A percentile compares a stretch with the other conserved stretches of the same genome.
Evolutionary conservation across 2,113 vertebrate species (phyloP).

Genomic region (Muntiacus reevesi): DNA sequence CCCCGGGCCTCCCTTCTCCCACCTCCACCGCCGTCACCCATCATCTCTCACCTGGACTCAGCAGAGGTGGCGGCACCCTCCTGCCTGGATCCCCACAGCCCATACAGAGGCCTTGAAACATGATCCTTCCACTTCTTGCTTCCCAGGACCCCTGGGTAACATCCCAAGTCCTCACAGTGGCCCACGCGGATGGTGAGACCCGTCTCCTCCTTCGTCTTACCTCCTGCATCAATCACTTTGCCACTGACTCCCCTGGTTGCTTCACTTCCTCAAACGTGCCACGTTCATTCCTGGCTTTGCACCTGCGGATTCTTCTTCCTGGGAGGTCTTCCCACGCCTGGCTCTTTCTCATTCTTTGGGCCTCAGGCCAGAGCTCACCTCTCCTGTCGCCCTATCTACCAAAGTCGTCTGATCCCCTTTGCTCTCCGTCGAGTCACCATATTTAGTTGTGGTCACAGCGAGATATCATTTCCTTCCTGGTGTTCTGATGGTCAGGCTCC

Average conservation of each 20-base stretch:
- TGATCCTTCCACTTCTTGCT: background rate
- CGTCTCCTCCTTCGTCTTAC: background rate
- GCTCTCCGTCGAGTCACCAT: too few species aligned
- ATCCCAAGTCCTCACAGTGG: background rate
- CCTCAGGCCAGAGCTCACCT: background rate
- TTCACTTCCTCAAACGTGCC: background rate
- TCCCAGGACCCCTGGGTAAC: background rate
- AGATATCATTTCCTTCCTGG: background rate
- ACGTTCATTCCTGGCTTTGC: background rate
- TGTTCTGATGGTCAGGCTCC: too few species aligned
- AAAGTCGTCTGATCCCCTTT: too few species aligned
- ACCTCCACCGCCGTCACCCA: background rate
- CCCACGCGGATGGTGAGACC: background rate
- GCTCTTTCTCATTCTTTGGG: background rate
- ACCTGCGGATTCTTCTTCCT: background rate
- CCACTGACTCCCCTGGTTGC: too few species aligned
- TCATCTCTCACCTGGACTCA: background rate
- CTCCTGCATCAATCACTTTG: background rate
- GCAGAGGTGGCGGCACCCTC: background rate
- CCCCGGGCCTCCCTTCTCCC: background rate
- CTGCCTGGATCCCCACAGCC: background rate
- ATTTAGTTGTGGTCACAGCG: background rate
- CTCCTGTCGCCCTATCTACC: background rate
- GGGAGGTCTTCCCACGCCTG: background rate
- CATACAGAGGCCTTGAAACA: background rate